Percentiles rank a stretch among this genome's conserved stretches.
These are phyloP conservation scores for Ricordea florida DNA, from an alignment of 92 coral and sea anemone genomes.

Conservation along the genomic window DNA sequence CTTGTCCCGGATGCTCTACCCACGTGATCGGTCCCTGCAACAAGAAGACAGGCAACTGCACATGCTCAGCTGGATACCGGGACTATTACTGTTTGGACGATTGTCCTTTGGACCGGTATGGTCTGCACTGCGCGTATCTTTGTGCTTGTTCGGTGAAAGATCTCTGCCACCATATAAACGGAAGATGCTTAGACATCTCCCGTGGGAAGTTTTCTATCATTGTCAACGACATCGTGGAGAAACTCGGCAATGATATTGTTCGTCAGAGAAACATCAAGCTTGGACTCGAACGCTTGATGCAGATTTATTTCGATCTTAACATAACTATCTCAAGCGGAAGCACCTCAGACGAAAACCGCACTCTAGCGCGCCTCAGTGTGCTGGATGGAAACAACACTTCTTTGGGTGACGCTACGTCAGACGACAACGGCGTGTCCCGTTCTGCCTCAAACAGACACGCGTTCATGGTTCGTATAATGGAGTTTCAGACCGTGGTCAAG, in stretches of 20 bases:
- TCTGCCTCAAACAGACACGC: conserved; percentile 49
- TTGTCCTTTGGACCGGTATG: conserved; percentile 65
- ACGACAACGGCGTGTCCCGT: not conserved
- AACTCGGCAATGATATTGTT: conserved; percentile 54
- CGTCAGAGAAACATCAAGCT: conserved; percentile 66
- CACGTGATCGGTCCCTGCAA: conserved; percentile 87
- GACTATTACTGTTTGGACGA: conserved; percentile 87
- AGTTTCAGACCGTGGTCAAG: conserved; percentile 41
- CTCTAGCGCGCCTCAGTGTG: conserved; percentile 11
- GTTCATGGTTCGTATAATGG: conserved; percentile 80
- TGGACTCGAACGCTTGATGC: conserved; percentile 75
- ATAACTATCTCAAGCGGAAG: not conserved
- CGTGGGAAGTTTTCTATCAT: conserved; percentile 65
- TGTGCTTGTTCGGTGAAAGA: conserved; percentile 61
- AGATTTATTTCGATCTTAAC: conserved; percentile 36
- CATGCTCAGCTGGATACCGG: conserved; percentile 85
- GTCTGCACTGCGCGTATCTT: conserved; percentile 49
- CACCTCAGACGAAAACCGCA: not conserved
- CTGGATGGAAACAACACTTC: conserved; percentile 22
- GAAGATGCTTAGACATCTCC: conserved; percentile 64
- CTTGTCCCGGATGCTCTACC: conserved; percentile 84
- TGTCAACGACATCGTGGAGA: conserved; percentile 43
- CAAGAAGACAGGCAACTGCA: conserved; percentile 89
- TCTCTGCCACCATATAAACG: conserved; percentile 87
- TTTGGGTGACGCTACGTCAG: not conserved